Evolutionary conservation across 2,888 invertebrate genomes (phyloP), one percentile per base, ranked within the genome.

Genomic region (Drosophila kokeensis): DNA sequence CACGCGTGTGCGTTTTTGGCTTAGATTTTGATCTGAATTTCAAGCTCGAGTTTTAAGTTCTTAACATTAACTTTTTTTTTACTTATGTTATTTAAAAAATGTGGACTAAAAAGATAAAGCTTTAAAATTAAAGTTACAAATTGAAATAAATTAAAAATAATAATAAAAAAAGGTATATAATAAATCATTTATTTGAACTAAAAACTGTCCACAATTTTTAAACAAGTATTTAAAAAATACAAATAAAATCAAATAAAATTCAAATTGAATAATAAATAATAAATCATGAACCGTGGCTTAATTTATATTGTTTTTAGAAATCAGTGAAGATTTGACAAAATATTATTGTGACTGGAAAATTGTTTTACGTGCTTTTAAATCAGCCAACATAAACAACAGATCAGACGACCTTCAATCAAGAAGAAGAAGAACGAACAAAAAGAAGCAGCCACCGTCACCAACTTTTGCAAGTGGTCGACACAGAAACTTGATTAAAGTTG

Each of bases 401-500:
- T 36, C 24, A 8, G 54, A 59, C 74, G 90, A 90, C 89, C 90
- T 85, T 90, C 89, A 85, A 67, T 74, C 49, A 24, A 70, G 15
- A 29, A 18, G 4, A 38, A 70, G 50, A 69, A 67, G 54, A 58
- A 68, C 34, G 32, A 54, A 55, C 48, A 58, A 68, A 48, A 42
- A 55, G 69, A 55, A 65, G 45, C 48, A 36, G 68, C 55, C 58
- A 36, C 49, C 40, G 32, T 52, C 69, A 69, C 63, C 58, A 59
- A 60, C 69, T 55, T 55, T 52, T 50, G 61, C 74, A 65, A 81
- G 50, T 65, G 76, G 65, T 59, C 57, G 65, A 70, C 74, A 67
- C 62, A 53, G 49, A 78, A 89, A 83, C 88, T 86, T 86, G 81
- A 83, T 87, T 87, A 73, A 70, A 85, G 73, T 78, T 72, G 70